A percentile compares a stretch with the other conserved stretches of the same genome.
These are phyloP conservation scores for Saccostrea glomerata DNA, from an alignment of 1,140 invertebrate species.

Conservation along the genomic window DNA sequence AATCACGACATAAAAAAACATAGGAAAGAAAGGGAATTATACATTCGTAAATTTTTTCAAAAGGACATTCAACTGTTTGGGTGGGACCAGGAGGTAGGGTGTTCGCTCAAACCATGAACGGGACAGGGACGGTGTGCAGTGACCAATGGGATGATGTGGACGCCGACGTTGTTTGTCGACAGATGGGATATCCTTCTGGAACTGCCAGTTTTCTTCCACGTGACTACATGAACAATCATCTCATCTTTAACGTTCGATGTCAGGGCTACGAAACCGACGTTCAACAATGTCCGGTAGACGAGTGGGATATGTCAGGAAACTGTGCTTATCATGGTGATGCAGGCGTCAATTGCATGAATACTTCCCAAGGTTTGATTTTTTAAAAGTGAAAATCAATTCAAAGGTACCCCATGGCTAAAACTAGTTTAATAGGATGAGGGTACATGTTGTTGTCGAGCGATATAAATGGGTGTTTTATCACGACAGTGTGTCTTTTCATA, in stretches of 20 bases:
- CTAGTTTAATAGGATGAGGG: neutral
- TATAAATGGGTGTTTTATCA: no score
- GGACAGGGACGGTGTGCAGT: slow-evolving; percentile 3
- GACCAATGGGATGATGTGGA: neutral
- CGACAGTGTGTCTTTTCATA: no score
- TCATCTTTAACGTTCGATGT: neutral
- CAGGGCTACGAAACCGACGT: neutral
- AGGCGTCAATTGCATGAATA: neutral
- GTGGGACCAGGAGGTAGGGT: slow-evolving; percentile 15
- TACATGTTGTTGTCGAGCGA: no score
- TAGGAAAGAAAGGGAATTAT: neutral
- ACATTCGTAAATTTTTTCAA: neutral
- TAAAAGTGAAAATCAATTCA: neutral
- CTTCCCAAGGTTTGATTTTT: neutral
- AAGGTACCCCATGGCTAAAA: neutral
- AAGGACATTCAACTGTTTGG: neutral
- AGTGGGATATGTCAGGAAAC: neutral
- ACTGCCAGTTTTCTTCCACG: neutral
- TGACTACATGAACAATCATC: neutral
- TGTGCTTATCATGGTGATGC: neutral
- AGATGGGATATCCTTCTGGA: slow-evolving; percentile 27
- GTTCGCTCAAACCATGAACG: neutral
- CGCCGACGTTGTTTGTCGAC: slow-evolving; percentile 15
- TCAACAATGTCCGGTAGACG: neutral
- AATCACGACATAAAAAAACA: neutral